Base-by-base conservation (phyloP, 2,888 invertebrate species). In the Pseudanteris insignis region DNA sequence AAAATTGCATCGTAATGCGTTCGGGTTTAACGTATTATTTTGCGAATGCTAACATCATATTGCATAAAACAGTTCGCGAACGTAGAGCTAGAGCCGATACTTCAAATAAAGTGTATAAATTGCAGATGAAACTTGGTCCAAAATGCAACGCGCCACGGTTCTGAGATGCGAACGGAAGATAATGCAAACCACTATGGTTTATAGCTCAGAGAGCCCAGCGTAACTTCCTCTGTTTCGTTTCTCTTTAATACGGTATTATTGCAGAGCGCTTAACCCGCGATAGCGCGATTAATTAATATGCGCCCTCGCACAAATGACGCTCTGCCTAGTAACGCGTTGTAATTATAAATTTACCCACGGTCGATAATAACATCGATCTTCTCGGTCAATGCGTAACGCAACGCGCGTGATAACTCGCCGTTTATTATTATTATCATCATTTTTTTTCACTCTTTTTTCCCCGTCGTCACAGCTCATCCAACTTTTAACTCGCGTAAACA, bases 131-230 rank as follows among this genome's bases (percentile, higher is more conserved):
- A 63, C 51, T 59, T 59, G 2, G 55, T 69, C 70, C 70, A 73
- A 73, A 75, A 75, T 74, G 73, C 71, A 70, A 74, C 67, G 71
- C 69, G 71, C 72, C 66, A 68, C 68, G 70, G 69, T 70, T 69
- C 71, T 74, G 69, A 76, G 74, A 75, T 76, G 68, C 71, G 70
- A 65, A 69, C 55, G 67, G 69, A 65, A 71, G 75, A 76, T 76
- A 76, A 75, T 72, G 72, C 67, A 73, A 73, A 75, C 74, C 74
- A 63, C 70, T 63, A 72, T 76, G 73, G 76, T 76, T 76, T 76
- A 76, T 76, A 72, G 70, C 66, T 68, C 70, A 67, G 67, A 69
- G 71, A 70, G 67, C 69, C 65, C 65, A 57, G 55, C 55, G 41
- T 55, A 55, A 51, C 63, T 46, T 63, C 34, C 69, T 69, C 48